Evolutionary conservation across 2,888 invertebrate species (phyloP).

Genomic region (Bursaphelenchus okinawaensis): DNA sequence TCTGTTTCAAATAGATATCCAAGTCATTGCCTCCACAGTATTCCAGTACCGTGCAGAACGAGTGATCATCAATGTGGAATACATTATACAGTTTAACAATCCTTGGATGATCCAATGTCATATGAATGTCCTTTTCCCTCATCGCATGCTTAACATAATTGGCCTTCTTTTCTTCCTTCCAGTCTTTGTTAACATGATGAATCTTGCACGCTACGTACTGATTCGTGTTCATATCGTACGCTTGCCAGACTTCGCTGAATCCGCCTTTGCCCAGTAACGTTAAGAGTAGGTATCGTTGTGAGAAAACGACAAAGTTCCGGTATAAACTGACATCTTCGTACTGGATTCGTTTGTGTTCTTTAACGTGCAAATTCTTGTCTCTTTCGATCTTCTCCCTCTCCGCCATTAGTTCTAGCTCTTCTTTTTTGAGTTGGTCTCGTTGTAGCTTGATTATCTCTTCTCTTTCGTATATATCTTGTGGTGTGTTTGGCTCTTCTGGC

Average conservation of each 20-base stretch:
- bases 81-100: conserved; percentile 98
- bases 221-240: conserved; percentile 97
- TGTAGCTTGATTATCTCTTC: conserved; percentile 97
- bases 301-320: conserved; percentile 90
- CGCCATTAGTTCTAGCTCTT: conserved; percentile 67
- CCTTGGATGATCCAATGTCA: conserved; percentile 93
- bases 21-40: conserved; percentile 99
- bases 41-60: conserved; percentile 99
- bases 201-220: conserved; percentile 99
- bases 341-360: conserved; percentile 96
- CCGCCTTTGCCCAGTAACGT: conserved; percentile 87
- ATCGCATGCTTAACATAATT: conserved; percentile 99
- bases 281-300: conserved; percentile 78
- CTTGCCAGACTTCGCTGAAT: conserved; percentile 61
- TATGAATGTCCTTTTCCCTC: conserved; percentile 93
- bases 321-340: conserved; percentile 85
- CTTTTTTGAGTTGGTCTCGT: conserved; percentile 74
- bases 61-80: conserved; percentile 99
- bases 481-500: conserved; percentile 40
- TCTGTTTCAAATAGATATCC: conserved; percentile 99
- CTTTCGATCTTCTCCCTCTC: conserved; percentile 70
- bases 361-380: conserved; percentile 92
- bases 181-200: conserved; percentile 99
- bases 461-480: conserved; percentile 85
- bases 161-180: conserved; percentile 99